Base-by-base conservation (phyloP, 2,888 invertebrate species). In the Volucella inanis region DNA sequence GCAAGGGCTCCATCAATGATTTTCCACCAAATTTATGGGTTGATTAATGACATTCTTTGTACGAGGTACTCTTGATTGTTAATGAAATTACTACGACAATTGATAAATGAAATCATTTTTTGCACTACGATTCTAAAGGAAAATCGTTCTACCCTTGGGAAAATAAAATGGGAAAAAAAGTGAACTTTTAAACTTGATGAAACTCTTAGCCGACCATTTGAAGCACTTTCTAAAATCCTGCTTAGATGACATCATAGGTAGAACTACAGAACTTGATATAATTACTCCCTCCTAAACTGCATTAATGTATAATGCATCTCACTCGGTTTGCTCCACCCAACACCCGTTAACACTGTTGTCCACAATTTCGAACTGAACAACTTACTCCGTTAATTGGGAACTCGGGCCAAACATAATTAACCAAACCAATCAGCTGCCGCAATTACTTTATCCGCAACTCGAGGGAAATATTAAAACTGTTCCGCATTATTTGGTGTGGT, bases 401-500 rank as follows among this genome's bases (percentile, higher is more conserved):
- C 75, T 55, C 39, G 43, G 18, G 14, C 68, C 70, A 57, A 75
- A 55, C 59, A 67, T 80, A 84, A 84, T 84, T 75, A 80, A 76
- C 84, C 79, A 6, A 15, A 67, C 57, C 62, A 62, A 68, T 57
- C 55, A 50, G 67, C 31, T 41, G 57, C 65, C 59, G 22, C 84
- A 84, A 84, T 84, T 75, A 79, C 84, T 71, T 84, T 80, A 84
- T 84, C 84, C 80, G 15, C 75, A 52, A 71, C 70, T 84, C 50
- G 18, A 11, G 79, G 65, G 84, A 84, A 77, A 80, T 84, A 84
- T 84, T 76, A 79, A 84, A 79, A 71, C 75, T 45, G 50, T 80
- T 79, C 71, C 84, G 41, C 79, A 76, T 75, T 45, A 77, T 77
- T 62, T 62, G 68, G 11, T 22, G 52, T 3, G 10, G 14, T 49